These are phyloP conservation scores for Rhynchopsitta pachyrhyncha DNA, from an alignment of 2,113 vertebrate genomes.

Conservation along the genomic window DNA sequence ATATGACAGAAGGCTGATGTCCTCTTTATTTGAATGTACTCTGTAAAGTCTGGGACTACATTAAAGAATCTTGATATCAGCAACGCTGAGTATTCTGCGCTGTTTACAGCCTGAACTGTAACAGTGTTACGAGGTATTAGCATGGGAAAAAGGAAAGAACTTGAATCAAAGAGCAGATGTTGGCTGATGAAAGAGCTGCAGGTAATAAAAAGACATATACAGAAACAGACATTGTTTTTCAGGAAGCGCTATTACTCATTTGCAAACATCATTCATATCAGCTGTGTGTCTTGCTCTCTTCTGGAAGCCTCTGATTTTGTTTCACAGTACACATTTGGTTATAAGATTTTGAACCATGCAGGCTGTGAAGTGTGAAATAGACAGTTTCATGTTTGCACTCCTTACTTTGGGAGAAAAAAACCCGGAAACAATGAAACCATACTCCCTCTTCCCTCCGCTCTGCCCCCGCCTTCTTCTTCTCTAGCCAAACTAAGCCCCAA, in stretches of 20 bases:
- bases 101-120: slow-evolving; percentile 7
- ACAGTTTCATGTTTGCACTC: neutral
- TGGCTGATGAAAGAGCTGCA: slow-evolving; percentile 25
- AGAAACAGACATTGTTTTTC: neutral
- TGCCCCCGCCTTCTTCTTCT: neutral
- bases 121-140: slow-evolving; percentile 25
- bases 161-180: slow-evolving; percentile 28
- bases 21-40: neutral
- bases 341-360: neutral
- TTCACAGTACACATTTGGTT: neutral
- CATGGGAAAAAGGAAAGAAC: slow-evolving; percentile 6
- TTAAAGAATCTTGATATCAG: neutral
- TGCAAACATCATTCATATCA: neutral
- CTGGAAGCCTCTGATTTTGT: neutral
- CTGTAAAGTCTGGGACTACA: neutral
- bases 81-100: neutral
- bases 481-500: neutral
- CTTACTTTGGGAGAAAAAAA: neutral
- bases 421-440: neutral
- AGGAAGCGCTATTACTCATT: neutral
- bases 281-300: neutral
- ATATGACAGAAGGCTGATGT: neutral
- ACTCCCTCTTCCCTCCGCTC: too few species aligned
- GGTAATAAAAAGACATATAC: slow-evolving; percentile 15
- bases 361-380: neutral